These are phyloP conservation scores for Masnerella sp. DNA, from an alignment of 2,888 invertebrate genomes.

Conservation along the genomic window DNA sequence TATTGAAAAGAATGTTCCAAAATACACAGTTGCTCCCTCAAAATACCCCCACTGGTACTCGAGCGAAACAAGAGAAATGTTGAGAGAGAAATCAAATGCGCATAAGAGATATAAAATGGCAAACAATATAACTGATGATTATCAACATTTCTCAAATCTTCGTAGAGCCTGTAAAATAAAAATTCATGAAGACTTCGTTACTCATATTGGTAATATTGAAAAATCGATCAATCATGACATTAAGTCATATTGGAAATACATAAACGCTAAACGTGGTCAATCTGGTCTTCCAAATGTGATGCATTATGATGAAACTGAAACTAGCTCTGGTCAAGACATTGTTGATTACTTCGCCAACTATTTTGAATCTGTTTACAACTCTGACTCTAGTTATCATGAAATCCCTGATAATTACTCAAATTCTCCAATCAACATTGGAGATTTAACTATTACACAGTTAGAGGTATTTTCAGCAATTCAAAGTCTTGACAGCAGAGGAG, in stretches of 20 bases:
- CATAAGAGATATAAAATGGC: neutral
- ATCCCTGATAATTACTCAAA: neutral
- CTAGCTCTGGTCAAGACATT: neutral
- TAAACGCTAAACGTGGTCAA: neutral
- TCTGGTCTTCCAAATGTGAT: neutral
- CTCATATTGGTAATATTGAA: neutral
- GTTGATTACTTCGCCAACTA: neutral
- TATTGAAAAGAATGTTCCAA: slow-evolving; percentile 4
- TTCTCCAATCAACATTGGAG: neutral
- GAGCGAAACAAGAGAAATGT: neutral
- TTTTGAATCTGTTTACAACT: neutral
- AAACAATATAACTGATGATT: neutral
- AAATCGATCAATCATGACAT: neutral
- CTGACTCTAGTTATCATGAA: neutral
- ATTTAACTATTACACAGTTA: neutral
- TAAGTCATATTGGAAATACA: slow-evolving; percentile 6
- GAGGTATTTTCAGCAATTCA: neutral
- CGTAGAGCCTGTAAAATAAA: neutral
- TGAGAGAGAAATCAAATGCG: neutral
- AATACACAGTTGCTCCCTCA: neutral
- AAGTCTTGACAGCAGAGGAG: neutral
- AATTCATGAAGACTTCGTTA: neutral
- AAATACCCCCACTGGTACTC: slow-evolving; percentile 6
- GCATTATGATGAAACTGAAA: neutral
- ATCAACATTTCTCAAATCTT: neutral